These are phyloP conservation scores for Poecilia picta DNA, from an alignment of 2,797 vertebrate species.

Conservation along the genomic window DNA sequence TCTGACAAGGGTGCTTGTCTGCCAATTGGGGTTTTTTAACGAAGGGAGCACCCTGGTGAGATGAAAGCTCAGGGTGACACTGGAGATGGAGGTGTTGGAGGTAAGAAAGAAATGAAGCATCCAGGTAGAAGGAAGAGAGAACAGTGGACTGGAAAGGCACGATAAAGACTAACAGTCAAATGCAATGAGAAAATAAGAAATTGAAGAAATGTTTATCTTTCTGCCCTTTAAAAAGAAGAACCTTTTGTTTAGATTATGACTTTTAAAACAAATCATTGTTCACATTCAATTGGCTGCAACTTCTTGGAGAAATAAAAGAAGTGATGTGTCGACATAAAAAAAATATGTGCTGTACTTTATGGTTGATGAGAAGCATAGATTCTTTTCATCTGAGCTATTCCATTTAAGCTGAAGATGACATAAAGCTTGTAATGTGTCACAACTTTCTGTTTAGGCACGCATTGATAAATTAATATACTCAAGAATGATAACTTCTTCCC, in stretches of 20 bases:
- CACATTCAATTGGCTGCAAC: not conserved
- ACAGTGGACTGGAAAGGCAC: constrained; percentile 15
- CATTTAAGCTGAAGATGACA: not conserved
- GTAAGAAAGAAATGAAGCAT: constrained; percentile 52
- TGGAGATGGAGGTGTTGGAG: constrained; percentile 54
- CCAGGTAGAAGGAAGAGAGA: constrained; percentile 30
- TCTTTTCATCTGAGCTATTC: not conserved
- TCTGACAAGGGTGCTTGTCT: constrained; percentile 77
- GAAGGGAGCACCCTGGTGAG: constrained; percentile 72
- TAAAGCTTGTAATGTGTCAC: not conserved
- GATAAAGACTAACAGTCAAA: constrained; percentile 18
- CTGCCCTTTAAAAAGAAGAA: constrained; percentile 2
- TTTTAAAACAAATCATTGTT: not conserved
- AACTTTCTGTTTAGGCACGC: not conserved
- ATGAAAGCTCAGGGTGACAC: constrained; percentile 72
- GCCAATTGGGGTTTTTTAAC: constrained; percentile 73
- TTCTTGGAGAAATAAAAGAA: not conserved
- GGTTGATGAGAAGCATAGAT: not conserved
- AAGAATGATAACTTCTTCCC: not conserved
- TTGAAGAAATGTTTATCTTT: constrained; percentile 1
- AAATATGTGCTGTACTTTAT: not conserved
- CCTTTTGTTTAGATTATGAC: constrained; percentile 16
- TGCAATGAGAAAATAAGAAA: constrained; percentile 13
- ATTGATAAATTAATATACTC: not conserved
- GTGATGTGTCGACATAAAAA: not conserved